Evolutionary conservation across 2,888 invertebrate species (phyloP).

Genomic region (Cordilura impudica): DNA sequence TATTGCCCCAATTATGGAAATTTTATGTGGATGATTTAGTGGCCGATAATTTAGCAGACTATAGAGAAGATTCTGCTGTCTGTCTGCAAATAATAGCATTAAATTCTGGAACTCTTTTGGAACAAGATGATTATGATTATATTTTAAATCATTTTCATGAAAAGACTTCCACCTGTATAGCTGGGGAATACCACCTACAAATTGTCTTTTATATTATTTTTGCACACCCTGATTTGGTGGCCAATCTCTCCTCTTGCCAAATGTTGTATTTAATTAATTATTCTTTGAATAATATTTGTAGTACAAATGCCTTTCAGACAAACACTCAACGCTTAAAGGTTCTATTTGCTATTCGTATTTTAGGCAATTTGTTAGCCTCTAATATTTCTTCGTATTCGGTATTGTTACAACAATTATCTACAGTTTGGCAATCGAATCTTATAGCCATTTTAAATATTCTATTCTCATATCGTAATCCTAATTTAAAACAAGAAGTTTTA

Average conservation of each 20-base stretch:
- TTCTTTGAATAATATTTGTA: conserved; percentile 62
- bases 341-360: conserved; percentile 68
- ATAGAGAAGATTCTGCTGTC: conserved; percentile 70
- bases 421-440: conserved; percentile 65
- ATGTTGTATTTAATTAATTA: conserved; percentile 63
- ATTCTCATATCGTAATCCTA: conserved; percentile 64
- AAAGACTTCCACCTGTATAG: conserved; percentile 67
- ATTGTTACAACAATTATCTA: conserved; percentile 58
- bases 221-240: conserved; percentile 29
- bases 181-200: conserved; percentile 69
- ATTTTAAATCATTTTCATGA: conserved; percentile 65
- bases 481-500: conserved; percentile 66
- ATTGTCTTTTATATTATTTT: conserved; percentile 68
- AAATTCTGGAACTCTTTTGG: conserved; percentile 54
- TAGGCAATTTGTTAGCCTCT: conserved; percentile 68
- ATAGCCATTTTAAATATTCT: conserved; percentile 67
- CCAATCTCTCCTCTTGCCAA: conserved; percentile 55
- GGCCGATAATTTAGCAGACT: conserved; percentile 58
- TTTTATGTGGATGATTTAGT: conserved; percentile 65
- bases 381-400: conserved; percentile 29
- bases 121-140: conserved; percentile 64
- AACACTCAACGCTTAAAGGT: conserved; percentile 61
- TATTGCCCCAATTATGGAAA: conserved; percentile 71
- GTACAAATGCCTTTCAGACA: conserved; percentile 53
- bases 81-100: conserved; percentile 69